Percentiles rank a stretch among this genome's conserved stretches.
Evolutionary conservation across 2,888 invertebrate species (phyloP).

Genomic region (Brachylomia viminalis): DNA sequence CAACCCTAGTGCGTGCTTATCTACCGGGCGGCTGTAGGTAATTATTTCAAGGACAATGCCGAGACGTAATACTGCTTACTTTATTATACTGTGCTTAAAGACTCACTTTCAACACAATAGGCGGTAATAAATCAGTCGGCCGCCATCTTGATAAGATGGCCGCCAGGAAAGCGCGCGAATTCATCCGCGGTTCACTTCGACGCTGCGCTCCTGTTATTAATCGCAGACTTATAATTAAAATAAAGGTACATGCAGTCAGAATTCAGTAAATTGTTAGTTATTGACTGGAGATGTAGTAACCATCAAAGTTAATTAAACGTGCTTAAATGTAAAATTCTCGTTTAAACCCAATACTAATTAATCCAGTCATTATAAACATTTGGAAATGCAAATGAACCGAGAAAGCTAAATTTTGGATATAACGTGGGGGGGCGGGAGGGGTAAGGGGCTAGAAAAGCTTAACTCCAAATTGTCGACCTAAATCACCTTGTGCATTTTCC

Average conservation of each 20-base stretch:
- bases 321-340: not conserved
- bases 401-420: too few species aligned
- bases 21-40: not conserved
- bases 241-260: constrained; percentile 24
- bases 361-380: too few species aligned
- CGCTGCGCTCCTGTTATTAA: constrained; percentile 43
- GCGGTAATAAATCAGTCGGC: constrained; percentile 33
- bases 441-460: too few species aligned
- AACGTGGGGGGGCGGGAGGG: too few species aligned
- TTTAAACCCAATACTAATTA: too few species aligned
- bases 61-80: not conserved
- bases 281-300: not conserved
- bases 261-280: not conserved
- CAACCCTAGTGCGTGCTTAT: not conserved
- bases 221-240: constrained; percentile 53
- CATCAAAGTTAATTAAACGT: not conserved
- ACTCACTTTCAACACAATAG: constrained; percentile 19
- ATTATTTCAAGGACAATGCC: not conserved
- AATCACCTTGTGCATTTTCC: too few species aligned
- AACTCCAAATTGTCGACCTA: too few species aligned
- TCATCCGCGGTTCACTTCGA: constrained; percentile 34
- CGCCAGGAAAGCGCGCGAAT: constrained; percentile 45
- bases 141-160: constrained; percentile 57
- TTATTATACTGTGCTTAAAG: not conserved
- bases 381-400: too few species aligned